Evolutionary conservation across 2,888 invertebrate species (phyloP), one percentile per base, ranked within the genome.

Genomic region (Smittia aterrima): DNA sequence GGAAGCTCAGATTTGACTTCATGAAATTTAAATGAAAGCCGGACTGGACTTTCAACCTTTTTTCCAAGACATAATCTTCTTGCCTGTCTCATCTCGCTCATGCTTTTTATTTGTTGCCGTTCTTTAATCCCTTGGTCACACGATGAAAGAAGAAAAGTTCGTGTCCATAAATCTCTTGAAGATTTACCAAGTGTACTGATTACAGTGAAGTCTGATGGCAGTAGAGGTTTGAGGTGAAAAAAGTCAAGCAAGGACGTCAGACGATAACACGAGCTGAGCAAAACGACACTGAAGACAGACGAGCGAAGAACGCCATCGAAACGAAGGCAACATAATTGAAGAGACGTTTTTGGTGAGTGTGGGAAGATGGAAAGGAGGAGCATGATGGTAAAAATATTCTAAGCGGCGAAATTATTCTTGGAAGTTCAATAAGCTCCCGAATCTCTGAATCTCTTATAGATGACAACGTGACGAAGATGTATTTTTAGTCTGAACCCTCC

Each of bases 21-120:
- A 54, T 70, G 54, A 70, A 70, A 70, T 70, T 70, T 70, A 70
- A 70, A 70, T 67, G 67, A 40, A n/a, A 18, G 58, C 58, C 1
- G 18, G 58, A 3, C 18, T 3, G 58, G 18, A 47, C 4, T n/a
- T n/a, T n/a, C 32, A 58, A 58, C 58, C 22, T 58, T 58, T 58
- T 58, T 22, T 18, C 4, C 22, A 16, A 1, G 9, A 18, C 20
- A 58, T 58, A 47, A 47, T 47, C 47, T n/a, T 16, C 47, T 47
- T 47, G 2, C 47, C 16, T 47, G 2, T 11, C 47, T 47, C 11
- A 16, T 38, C 9, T 4, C 9, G 38, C 38, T 38, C 9, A 38
- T 38, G 9, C 66, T 66, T 66, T 22, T 66, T 32, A 66, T 66
- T 27, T 32, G 32, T 32, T 27, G 38, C 40, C 66, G 18, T 20